These are phyloP conservation scores for Araneus ventricosus DNA, from an alignment of 1,140 invertebrate species.

Conservation along the genomic window DNA sequence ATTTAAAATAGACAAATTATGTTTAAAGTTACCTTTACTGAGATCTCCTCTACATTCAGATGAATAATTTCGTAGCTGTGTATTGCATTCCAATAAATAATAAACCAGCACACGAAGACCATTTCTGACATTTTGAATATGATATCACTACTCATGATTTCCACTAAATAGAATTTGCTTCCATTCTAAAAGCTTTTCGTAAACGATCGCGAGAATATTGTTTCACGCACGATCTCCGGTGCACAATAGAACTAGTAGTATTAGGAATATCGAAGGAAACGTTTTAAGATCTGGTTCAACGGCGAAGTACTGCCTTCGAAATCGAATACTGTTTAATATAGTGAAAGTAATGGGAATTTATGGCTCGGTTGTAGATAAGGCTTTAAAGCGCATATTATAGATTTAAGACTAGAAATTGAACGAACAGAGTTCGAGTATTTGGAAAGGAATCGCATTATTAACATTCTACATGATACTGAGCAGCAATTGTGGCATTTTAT, in stretches of 20 bases:
- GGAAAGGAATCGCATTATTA: neutral
- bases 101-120: neutral
- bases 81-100: conserved; percentile 12
- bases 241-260: neutral
- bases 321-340: neutral
- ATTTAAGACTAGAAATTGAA: neutral
- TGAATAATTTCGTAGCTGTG: neutral
- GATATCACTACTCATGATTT: neutral
- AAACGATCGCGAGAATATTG: neutral
- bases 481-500: too few species aligned
- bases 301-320: neutral
- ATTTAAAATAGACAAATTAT: neutral
- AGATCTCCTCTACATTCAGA: neutral
- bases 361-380: neutral
- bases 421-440: neutral
- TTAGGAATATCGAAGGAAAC: neutral
- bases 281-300: neutral
- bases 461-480: too few species aligned
- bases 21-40: neutral
- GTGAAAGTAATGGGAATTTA: neutral
- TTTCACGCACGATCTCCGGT: neutral
- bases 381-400: neutral
- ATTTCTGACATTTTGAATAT: neutral
- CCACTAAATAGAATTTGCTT: neutral
- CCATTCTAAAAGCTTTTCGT: neutral